Conservation (phyloP, 2,888 invertebrate species). For the Drosophila emarginata region DNA sequence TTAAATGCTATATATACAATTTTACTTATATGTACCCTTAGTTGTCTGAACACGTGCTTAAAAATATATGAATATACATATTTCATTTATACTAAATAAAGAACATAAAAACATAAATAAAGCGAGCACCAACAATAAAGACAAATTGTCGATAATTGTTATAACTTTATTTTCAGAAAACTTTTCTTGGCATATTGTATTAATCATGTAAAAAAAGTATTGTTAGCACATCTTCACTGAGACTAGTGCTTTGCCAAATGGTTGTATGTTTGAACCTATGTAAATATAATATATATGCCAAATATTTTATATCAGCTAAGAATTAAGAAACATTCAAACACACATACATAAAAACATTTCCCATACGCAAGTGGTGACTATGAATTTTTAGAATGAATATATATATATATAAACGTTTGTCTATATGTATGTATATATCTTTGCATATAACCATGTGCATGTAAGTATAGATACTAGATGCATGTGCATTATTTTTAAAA, state of each 20-base stretch:
- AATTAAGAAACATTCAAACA: slow-evolving; percentile 3
- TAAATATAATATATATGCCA: slow-evolving; percentile 29
- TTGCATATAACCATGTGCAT: slow-evolving; percentile 4
- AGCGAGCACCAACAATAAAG: background rate
- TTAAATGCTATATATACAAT: too few relatives aligned
- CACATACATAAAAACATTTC: slow-evolving; percentile 7
- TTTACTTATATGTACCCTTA: too few relatives aligned
- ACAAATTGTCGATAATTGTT: background rate
- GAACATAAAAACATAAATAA: background rate
- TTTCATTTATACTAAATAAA: too few relatives aligned
- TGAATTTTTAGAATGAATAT: slow-evolving; percentile 32
- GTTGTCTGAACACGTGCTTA: too few relatives aligned
- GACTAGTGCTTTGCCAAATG: slow-evolving; percentile 11
- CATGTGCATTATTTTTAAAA: slow-evolving; percentile 74
- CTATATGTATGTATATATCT: slow-evolving; percentile 31
- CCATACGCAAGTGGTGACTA: slow-evolving; percentile 14
- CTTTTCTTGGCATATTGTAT: background rate
- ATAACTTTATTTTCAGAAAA: background rate
- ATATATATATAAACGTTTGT: slow-evolving; percentile 8
- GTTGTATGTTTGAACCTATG: slow-evolving; percentile 26
- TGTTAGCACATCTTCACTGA: slow-evolving; percentile 5
- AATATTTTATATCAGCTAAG: slow-evolving; percentile 7
- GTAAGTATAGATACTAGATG: slow-evolving; percentile 34
- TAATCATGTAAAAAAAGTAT: background rate
- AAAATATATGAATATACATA: too few relatives aligned